phyloP scores from a whole-genome alignment of 2,113 vertebrate species.

The Bujurquina vittata region DNA sequence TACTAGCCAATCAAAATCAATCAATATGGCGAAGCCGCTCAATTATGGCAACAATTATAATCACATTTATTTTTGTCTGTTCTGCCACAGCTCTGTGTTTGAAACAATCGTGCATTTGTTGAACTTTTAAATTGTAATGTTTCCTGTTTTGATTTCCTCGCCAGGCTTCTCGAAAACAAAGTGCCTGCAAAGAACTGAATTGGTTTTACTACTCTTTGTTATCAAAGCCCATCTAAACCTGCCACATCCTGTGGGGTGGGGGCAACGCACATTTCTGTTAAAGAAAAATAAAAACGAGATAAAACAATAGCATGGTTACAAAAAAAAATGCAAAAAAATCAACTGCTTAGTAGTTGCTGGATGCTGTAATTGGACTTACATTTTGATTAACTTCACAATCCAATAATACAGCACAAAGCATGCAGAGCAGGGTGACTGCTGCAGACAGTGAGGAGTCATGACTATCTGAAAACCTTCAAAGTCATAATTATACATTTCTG shows the following conservation, averaged over 20 bases:
- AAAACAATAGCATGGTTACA: neutral
- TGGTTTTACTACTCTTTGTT: neutral
- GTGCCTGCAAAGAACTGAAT: neutral
- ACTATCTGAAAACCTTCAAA: neutral
- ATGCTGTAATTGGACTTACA: neutral
- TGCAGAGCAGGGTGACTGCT: neutral
- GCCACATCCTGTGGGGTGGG: neutral
- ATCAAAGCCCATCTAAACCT: neutral
- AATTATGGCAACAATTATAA: neutral
- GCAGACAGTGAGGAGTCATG: neutral
- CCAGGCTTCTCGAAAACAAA: neutral
- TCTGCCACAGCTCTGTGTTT: neutral
- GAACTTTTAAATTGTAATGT: neutral
- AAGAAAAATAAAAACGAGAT: neutral
- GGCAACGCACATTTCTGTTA: neutral
- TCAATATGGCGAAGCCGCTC: neutral
- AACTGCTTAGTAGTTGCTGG: fast-evolving
- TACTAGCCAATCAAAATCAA: neutral
- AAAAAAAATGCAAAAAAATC: fast-evolving
- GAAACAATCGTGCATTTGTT: neutral
- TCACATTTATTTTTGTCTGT: neutral
- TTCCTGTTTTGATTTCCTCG: neutral
- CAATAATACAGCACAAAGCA: fast-evolving
- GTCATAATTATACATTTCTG: neutral
- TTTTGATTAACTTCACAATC: neutral